Evolutionary conservation across 2,797 vertebrate species (phyloP), one percentile per base, ranked within the genome.

Genomic region (Percopsis omiscomaycus): DNA sequence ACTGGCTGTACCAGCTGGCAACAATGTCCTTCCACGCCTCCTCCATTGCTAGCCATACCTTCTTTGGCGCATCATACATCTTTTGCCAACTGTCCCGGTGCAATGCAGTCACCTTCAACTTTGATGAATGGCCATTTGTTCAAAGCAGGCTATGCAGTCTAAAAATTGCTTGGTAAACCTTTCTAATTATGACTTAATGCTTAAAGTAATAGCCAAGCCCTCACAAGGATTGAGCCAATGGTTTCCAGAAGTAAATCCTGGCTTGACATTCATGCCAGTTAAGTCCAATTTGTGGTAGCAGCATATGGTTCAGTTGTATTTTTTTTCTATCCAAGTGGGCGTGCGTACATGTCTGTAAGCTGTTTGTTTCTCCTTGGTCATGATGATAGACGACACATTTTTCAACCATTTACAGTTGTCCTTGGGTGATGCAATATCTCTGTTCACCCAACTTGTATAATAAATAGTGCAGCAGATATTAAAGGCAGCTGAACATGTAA

Each of bases 321-420:
- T 69, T 47, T 76, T 8, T 9, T 37, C 8, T 5, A 37, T 37
- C 5, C 37, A 9, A 37, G 37, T 37, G 37, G 6, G 37, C 9
- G 37, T 37, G 6, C 37, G 9, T 6, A 37, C 6, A 22, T 22
- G 22, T 22, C 22, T 22, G 22, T 22, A 22, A 22, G 22, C 22
- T 22, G 22, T 59, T 27, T 46, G 65, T 32, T 66, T 81, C 74
- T 68, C 62, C 73, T 74, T 72, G 74, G 75, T 81, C 63, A 8
- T 51, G 47, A 73, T 84, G 78, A 82, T 69, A 64, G 59, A 80
- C 32, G 75, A 73, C 61, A 71, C 64, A 74, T 69, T 77, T 76
- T 75, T 57, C 65, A 74, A 76, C 73, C 76, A 81, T 74, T 81
- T 81, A 83, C 79, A 82, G 79, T 50, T 73, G 74, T 80, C 75